Base-by-base conservation (phyloP, 2,113 vertebrate genomes). In the Melanerpes aurifrons region DNA sequence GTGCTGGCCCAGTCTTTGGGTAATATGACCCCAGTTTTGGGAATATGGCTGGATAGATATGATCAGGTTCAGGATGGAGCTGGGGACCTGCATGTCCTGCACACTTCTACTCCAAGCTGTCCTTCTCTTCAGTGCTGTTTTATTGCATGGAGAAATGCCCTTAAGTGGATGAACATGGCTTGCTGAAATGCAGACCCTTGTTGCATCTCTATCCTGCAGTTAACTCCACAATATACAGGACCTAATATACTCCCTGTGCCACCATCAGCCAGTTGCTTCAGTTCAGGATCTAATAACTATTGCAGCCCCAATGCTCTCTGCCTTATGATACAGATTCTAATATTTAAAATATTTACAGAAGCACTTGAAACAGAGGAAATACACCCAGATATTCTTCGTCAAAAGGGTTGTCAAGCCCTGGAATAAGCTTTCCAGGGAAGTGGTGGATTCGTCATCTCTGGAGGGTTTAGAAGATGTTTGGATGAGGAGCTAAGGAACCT, bases 161-260 rank as follows among this genome's bases (percentile, higher is more conserved):
- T 29, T 15, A 58, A 37, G 50, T 6, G 43, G 66, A 72, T 6
- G 11, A 54, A 53, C 1, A 5, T 9, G 11, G 28, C n/a, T 54
- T 63, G 64, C 40, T 63, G 59, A 80, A 84, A 32, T 10, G 4
- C 29, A 56, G 43, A 87, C 4, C 7, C 37, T 26, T 47, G 1
- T 59, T 56, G 29, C 62, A 17, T 21, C 28, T 58, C 62, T 35
- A n/a, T 85, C 19, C 37, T 54, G 26, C 18, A 7, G 29, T 67
- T 8, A 47, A 7, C 72, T 21, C 19, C 22, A 13, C 3, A 18
- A 22, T 15, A 26, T 0, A 0, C 15, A 77, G 37, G 32, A 43
- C 22, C 9, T 32, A 31, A 14, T 17, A 19, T 35, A n/a, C 28
- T 59, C 61, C 26, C n/a, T 31, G 28, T 25, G 26, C n/a, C 47